These are phyloP conservation scores for Ceratina calcarata DNA, from an alignment of 1,140 invertebrate genomes.

Conservation along the genomic window DNA sequence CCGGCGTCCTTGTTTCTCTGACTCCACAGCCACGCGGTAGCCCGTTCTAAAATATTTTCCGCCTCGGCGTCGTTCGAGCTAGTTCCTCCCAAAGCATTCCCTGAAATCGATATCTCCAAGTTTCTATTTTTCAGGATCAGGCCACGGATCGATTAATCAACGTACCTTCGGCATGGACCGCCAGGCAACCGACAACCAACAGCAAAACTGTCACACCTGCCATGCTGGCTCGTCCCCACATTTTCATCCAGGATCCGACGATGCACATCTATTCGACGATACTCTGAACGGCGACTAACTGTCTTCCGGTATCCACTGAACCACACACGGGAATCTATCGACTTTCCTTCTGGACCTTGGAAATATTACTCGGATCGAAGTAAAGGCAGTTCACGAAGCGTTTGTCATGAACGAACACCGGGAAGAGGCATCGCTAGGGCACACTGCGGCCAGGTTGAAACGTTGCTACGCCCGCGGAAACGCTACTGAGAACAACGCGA, in stretches of 20 bases:
- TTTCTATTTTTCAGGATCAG: not conserved
- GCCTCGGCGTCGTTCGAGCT: slow-evolving; percentile 59
- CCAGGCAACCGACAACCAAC: slow-evolving; percentile 60
- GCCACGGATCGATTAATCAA: not conserved
- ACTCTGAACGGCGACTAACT: not conserved
- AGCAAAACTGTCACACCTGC: slow-evolving; percentile 68
- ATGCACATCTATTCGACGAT: not conserved
- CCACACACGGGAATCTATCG: not conserved
- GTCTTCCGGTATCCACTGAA: not conserved
- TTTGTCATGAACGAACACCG: not conserved
- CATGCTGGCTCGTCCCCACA: slow-evolving; percentile 76
- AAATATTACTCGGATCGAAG: not conserved
- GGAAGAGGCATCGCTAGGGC: slow-evolving; percentile 43
- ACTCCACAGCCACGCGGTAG: slow-evolving; percentile 84
- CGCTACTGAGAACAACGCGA: slow-evolving; percentile 62
- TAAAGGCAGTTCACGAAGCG: not conserved
- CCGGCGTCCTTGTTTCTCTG: slow-evolving; percentile 86
- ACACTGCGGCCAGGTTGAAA: slow-evolving; percentile 30
- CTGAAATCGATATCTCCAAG: slow-evolving; percentile 29
- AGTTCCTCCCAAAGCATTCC: slow-evolving; percentile 30
- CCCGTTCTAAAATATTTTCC: slow-evolving; percentile 81
- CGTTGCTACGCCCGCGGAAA: slow-evolving; percentile 49
- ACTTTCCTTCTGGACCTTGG: not conserved
- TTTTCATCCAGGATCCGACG: slow-evolving; percentile 47
- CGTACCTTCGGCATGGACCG: slow-evolving; percentile 65